Base-by-base conservation (phyloP, 2,113 vertebrate species). In the Oostethus manadensis region DNA sequence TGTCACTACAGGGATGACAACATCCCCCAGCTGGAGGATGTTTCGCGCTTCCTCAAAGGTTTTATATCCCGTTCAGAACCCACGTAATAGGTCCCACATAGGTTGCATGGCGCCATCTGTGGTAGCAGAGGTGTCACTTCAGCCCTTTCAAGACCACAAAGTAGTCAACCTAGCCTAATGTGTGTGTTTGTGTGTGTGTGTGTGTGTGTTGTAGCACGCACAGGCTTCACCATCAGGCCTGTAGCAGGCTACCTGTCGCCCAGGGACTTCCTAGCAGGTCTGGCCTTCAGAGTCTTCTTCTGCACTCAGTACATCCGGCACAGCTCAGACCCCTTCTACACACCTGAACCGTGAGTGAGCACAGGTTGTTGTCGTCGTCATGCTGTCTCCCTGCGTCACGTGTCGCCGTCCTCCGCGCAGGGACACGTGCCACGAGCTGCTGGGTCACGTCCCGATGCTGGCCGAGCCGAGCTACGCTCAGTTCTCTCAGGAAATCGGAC, bases 251-350 rank as follows among this genome's bases (percentile, higher is more conserved):
- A 99, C 60, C 78, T 99, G 40, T 97, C 97, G 0, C 96, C 97
- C 11, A 89, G 97, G 53, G 97, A 99, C 73, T 99, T 99, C 84
- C 87, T 99, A 69, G 95, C 97, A 63, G 96, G 96, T 56, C 87
- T 99, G 83, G 97, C 97, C 35, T 99, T 98, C 81, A 91, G 97
- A 56, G 96, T 99, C 70, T 99, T 99, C 73, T 95, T 98, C 86
- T 99, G 97, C 71, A 99, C 97, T 56, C 97, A 99, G n/a, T 99
- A 99, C 26, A 92, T 99, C 68, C 90, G 97, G 22, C 97, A 99
- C 89, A 95, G 94, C 82, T 95, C 96, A 0, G 93, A 96, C 63
- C 97, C 97, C 1, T 91, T 98, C 45, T 99, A 99, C 35, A 98
- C 97, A 11, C 97, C 97, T 29, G 97, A 99, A 76, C 97, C 97